Conservation (phyloP, 2,888 invertebrate species). For the Drosophila ezoana region DNA sequence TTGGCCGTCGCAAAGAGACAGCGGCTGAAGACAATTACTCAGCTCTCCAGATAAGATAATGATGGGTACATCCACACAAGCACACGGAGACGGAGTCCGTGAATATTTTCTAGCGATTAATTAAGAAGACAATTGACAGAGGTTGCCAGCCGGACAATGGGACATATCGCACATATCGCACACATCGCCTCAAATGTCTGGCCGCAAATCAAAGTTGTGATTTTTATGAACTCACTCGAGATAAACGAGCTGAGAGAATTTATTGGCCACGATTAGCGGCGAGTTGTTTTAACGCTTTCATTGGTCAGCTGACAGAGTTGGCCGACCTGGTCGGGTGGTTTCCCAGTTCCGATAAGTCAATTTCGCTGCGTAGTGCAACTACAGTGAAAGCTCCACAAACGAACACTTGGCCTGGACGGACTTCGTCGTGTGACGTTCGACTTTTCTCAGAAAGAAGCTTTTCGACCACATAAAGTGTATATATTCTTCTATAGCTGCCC, state of each 20-base stretch:
- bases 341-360: slow-evolving; percentile 12
- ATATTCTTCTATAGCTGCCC: too few relatives aligned
- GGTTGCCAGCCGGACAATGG: slow-evolving; percentile 12
- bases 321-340: slow-evolving; percentile 34
- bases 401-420: neutral
- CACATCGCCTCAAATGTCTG: neutral
- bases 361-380: slow-evolving; percentile 1
- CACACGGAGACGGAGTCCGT: neutral
- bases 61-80: slow-evolving; percentile 7
- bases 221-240: slow-evolving; percentile 64
- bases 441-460: too few relatives aligned
- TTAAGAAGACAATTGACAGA: slow-evolving; percentile 26
- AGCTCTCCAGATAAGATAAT: slow-evolving; percentile 48
- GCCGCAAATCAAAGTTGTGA: slow-evolving; percentile 55
- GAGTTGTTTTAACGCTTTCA: slow-evolving; percentile 7
- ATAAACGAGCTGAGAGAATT: slow-evolving; percentile 43
- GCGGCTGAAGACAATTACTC: slow-evolving; percentile 17
- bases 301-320: slow-evolving; percentile 63
- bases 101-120: slow-evolving; percentile 44
- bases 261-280: slow-evolving; percentile 50
- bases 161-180: neutral
- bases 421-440: too few relatives aligned
- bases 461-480: too few relatives aligned
- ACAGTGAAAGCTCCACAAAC: neutral
- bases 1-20: neutral